A percentile compares a stretch with the other conserved stretches of the same genome.
These are phyloP conservation scores for Hozukius guyotensis DNA, from an alignment of 2,797 vertebrate genomes.

Conservation along the genomic window DNA sequence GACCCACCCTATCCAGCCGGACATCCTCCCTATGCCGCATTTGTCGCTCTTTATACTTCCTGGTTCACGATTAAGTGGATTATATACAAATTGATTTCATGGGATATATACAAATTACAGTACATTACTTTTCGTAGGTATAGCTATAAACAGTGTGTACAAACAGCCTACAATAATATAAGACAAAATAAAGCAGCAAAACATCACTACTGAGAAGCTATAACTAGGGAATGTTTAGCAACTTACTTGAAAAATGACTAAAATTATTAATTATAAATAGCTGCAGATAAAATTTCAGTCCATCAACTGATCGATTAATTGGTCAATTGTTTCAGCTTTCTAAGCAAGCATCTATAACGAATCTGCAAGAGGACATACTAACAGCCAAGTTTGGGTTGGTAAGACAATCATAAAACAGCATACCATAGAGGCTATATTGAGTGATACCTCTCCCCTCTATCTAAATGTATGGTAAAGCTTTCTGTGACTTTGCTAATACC, in stretches of 20 bases:
- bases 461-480: background rate
- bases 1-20: too few species aligned
- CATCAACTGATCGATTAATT: background rate
- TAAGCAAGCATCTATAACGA: background rate
- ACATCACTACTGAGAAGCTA: background rate
- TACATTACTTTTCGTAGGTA: fast-evolving
- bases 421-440: background rate
- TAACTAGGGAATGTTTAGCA: background rate
- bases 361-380: background rate
- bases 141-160: too few species aligned
- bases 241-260: background rate
- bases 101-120: too few species aligned
- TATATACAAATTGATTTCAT: too few species aligned
- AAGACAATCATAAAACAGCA: background rate
- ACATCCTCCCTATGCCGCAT: too few species aligned
- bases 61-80: too few species aligned
- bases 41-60: too few species aligned
- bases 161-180: background rate
- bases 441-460: background rate
- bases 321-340: background rate
- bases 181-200: background rate
- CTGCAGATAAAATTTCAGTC: background rate
- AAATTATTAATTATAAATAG: background rate
- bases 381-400: background rate
- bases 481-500: background rate